A percentile compares a stretch with the other conserved stretches of the same genome.
Conservation (phyloP, 2,888 invertebrate genomes). For the Drosophila infuscata region DNA sequence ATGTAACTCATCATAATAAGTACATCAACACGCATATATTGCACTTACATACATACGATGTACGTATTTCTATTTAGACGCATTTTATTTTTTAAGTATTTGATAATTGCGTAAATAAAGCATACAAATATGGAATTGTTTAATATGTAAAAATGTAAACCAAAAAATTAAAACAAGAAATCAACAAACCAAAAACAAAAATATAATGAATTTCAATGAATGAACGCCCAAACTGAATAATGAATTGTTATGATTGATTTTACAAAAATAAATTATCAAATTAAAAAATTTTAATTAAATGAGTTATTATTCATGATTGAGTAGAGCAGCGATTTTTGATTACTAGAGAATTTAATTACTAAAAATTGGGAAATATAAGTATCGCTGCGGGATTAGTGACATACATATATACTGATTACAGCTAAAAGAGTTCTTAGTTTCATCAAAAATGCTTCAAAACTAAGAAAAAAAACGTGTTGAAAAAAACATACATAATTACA, state of each 20-base stretch:
- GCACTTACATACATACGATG: conserved; percentile 30
- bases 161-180: conserved; percentile 2
- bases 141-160: conserved; percentile 47
- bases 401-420: not conserved
- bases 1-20: conserved; percentile 29
- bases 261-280: conserved; percentile 64
- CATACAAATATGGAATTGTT: conserved; percentile 62
- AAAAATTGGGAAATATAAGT: not conserved
- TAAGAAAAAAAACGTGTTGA: not conserved
- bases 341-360: not conserved
- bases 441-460: not conserved
- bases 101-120: conserved; percentile 60
- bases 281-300: conserved; percentile 7
- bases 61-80: conserved; percentile 71
- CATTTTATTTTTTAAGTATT: conserved; percentile 79
- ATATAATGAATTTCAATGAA: conserved; percentile 61
- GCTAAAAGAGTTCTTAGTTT: not conserved
- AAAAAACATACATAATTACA: not conserved
- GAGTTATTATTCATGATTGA: not conserved
- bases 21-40: conserved; percentile 37
- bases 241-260: conserved; percentile 78
- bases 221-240: conserved; percentile 43
- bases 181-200: conserved; percentile 13
- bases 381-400: not conserved
- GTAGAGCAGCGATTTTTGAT: not conserved